A percentile compares a stretch with the other conserved stretches of the same genome.
These are phyloP conservation scores for Synergus itoensis DNA, from an alignment of 2,888 invertebrate genomes.

Conservation along the genomic window DNA sequence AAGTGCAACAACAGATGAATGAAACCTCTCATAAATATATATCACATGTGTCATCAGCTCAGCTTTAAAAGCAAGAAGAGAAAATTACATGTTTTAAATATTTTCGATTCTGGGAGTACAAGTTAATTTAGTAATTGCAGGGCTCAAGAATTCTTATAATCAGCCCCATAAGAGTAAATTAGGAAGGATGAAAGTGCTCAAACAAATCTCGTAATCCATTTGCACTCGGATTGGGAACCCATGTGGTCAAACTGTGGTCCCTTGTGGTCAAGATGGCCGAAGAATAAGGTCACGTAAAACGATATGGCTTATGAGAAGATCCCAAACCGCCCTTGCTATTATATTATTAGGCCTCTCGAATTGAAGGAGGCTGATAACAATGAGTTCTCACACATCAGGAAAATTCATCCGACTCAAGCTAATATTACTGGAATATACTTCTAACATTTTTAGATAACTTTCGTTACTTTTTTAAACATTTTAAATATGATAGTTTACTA, in stretches of 20 bases:
- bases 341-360: constrained; percentile 43
- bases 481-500: too few relatives aligned
- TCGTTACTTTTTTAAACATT: too few relatives aligned
- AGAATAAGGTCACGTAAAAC: constrained; percentile 44
- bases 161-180: constrained; percentile 18
- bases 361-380: background rate
- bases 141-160: background rate
- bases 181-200: constrained; percentile 6
- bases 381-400: background rate
- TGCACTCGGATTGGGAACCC: background rate
- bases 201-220: constrained; percentile 18
- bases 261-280: constrained; percentile 34
- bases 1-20: background rate
- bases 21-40: background rate
- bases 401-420: background rate
- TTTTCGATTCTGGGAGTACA: background rate
- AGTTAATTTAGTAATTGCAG: background rate
- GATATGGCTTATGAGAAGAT: constrained; percentile 54
- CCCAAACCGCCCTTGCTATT: constrained; percentile 40
- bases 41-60: background rate
- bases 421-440: background rate
- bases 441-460: too few relatives aligned
- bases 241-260: constrained; percentile 2
- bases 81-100: background rate
- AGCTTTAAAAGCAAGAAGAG: background rate